Base-by-base conservation (phyloP, 2,797 vertebrate species). In the Momotus momota region DNA sequence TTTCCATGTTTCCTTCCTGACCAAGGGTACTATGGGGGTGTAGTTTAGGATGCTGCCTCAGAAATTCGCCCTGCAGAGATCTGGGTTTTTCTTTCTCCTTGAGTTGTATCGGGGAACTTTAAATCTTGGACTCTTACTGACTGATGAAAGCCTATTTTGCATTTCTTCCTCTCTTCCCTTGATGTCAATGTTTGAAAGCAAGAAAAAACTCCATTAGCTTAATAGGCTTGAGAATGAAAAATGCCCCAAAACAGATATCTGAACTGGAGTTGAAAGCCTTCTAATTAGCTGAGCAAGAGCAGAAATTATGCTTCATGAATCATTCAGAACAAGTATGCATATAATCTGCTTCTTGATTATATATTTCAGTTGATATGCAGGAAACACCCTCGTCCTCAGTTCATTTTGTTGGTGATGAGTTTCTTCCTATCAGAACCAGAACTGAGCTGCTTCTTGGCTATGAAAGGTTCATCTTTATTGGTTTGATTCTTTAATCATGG, bases 291-390 rank as follows among this genome's bases (percentile, higher is more conserved):
- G 0, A 71, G 85, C 75, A 94, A 93, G 77, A 92, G 88, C 49
- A 95, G 86, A 87, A 94, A 84, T 95, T 86, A 86, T 57, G 43
- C 79, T 96, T 94, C 94, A 93, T 97, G 91, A 96, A 95, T 96
- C 86, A 97, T 95, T 97, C 84, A 97, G 69, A 96, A 74, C 51
- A 81, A 94, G 84, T 69, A 70, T 41, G 45, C n/a, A 91, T 95
- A 81, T 95, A 85, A 90, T 96, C 75, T 81, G 33, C 66, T 96
- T 82, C 92, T 94, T 96, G 93, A 96, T 96, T 94, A 83, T 86
- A 73, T 77, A 92, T 91, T 86, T 90, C 74, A 54, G 78, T 83
- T 93, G 83, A 80, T 93, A 74, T 72, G 78, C 94, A 90, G 66
- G 78, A 86, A 93, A 81, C 94, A 85, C 67, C 65, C 84, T 90